A percentile compares a stretch with the other conserved stretches of the same genome.
Evolutionary conservation across 2,797 vertebrate genomes (phyloP).

Genomic region (Choloepus didactylus): DNA sequence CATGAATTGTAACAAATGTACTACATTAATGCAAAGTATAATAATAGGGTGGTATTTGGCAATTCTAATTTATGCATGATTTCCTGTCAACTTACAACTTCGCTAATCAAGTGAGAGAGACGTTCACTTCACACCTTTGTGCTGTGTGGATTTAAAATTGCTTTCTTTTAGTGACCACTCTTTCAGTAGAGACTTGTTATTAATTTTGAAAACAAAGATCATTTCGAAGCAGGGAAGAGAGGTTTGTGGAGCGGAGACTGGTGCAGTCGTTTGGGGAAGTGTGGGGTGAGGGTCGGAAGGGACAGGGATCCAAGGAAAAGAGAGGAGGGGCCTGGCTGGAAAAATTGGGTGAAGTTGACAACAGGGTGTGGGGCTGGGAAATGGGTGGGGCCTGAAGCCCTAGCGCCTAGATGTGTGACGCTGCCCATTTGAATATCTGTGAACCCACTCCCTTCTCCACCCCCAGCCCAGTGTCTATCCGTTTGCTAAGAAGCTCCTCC

Average conservation of each 20-base stretch:
- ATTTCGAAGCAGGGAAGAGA: not conserved
- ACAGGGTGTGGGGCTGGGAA: conserved; percentile 71
- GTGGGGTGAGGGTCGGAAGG: conserved; percentile 7
- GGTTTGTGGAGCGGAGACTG: not conserved
- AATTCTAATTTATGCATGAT: too few species aligned
- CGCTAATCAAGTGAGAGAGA: not conserved
- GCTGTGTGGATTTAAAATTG: not conserved
- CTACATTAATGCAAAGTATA: too few species aligned
- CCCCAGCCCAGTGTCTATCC: not conserved
- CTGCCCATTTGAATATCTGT: not conserved
- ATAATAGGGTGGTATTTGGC: too few species aligned
- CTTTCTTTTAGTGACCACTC: not conserved
- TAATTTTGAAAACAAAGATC: not conserved
- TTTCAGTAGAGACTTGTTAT: not conserved
- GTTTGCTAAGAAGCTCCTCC: not conserved
- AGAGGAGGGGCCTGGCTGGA: conserved; percentile 42
- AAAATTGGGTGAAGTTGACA: conserved; percentile 51
- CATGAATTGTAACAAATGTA: too few species aligned
- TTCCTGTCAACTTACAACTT: too few species aligned
- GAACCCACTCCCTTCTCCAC: not conserved
- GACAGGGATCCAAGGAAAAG: conserved; percentile 2
- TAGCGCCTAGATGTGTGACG: not conserved
- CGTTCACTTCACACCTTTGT: not conserved
- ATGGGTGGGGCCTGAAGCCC: not conserved
- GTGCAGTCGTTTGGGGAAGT: not conserved